phyloP scores from a whole-genome alignment of 2,888 invertebrate genomes.

The Ptychoptera contaminata region DNA sequence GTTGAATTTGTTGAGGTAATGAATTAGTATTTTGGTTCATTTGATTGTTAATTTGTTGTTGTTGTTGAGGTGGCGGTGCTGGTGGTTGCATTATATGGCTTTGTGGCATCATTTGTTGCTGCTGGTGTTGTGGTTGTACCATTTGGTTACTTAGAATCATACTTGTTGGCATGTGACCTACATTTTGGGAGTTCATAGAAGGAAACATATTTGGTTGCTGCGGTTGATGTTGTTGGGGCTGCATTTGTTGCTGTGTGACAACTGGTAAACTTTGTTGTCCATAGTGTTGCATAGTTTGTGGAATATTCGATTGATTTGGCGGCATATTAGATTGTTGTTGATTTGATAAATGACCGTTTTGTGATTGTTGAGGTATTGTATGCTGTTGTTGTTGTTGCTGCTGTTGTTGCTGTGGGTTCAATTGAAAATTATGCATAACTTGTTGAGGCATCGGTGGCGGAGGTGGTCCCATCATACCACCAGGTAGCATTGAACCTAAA shows the following conservation, averaged over 20 bases:
- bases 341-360: conserved; percentile 19
- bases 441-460: conserved; percentile 5
- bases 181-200: too few species aligned
- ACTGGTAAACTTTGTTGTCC: conserved; percentile 11
- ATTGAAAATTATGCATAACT: conserved; percentile 5
- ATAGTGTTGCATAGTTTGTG: conserved; percentile 11
- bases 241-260: conserved; percentile 11
- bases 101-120: conserved; percentile 10
- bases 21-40: conserved; percentile 4
- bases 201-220: conserved; percentile 7
- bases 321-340: conserved; percentile 7
- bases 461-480: background rate
- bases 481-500: background rate
- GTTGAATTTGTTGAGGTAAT: conserved; percentile 7
- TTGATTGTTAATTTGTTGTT: conserved; percentile 11
- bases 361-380: conserved; percentile 22
- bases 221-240: conserved; percentile 11
- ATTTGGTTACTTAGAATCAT: background rate
- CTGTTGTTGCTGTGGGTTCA: background rate
- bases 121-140: conserved; percentile 10
- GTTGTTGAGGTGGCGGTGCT: conserved; percentile 6
- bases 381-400: conserved; percentile 6
- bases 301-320: conserved; percentile 12
- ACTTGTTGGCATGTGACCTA: too few species aligned
- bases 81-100: conserved; percentile 7